Evolutionary conservation across 1,140 invertebrate genomes (phyloP).

Genomic region (Anastrepha ludens): DNA sequence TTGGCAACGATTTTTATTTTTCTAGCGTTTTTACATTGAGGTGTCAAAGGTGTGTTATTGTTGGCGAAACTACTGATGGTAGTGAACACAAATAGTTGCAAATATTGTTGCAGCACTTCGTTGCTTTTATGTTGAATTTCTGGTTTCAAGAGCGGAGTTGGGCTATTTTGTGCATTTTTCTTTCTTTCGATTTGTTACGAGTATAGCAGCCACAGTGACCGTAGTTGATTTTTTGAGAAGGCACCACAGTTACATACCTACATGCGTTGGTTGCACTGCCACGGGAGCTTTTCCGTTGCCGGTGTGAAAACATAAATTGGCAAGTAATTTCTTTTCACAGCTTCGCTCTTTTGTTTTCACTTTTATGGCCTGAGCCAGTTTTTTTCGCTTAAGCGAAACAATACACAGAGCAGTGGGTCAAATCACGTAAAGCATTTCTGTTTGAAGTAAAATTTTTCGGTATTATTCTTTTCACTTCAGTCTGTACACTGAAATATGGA

Average conservation of each 20-base stretch:
- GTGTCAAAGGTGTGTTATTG: slow-evolving; percentile 20
- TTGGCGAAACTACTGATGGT: neutral
- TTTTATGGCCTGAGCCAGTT: neutral
- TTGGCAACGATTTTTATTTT: neutral
- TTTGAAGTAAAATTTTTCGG: no score
- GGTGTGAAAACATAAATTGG: slow-evolving; percentile 57
- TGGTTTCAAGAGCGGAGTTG: slow-evolving; percentile 2
- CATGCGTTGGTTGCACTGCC: neutral
- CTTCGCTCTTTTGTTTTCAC: slow-evolving; percentile 47
- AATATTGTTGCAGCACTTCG: slow-evolving; percentile 23
- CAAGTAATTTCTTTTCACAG: slow-evolving; percentile 55
- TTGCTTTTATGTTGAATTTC: slow-evolving; percentile 5
- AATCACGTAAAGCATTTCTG: no score
- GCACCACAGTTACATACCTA: neutral
- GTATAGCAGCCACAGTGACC: neutral
- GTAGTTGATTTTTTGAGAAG: neutral
- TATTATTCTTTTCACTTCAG: no score
- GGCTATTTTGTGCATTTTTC: slow-evolving; percentile 16
- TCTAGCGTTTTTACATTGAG: neutral
- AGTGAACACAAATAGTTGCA: neutral
- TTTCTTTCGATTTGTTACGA: slow-evolving; percentile 52
- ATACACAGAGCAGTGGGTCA: no score
- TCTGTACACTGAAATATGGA: no score
- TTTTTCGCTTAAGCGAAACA: neutral
- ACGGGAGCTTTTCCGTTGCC: neutral